Percentiles rank a stretch among this genome's conserved stretches.
Conservation (phyloP, 2,888 invertebrate species). For the Cantharis flavilabris region DNA sequence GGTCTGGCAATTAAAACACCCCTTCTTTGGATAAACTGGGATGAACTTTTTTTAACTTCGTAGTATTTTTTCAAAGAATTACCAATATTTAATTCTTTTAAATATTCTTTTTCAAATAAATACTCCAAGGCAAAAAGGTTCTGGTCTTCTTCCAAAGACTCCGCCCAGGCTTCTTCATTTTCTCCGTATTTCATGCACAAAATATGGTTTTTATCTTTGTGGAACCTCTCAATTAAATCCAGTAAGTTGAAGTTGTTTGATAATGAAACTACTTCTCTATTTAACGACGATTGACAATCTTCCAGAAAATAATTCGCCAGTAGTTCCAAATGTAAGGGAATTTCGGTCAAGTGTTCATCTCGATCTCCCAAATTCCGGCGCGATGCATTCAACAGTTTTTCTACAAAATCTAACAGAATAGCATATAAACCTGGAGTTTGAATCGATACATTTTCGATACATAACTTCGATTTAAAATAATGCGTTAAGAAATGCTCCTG, state of each 20-base stretch:
- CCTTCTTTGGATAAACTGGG: neutral
- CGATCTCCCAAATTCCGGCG: neutral
- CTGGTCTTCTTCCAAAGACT: neutral
- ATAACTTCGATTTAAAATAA: neutral
- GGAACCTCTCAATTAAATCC: neutral
- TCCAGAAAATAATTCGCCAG: neutral
- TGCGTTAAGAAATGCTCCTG: neutral
- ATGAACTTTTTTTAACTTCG: neutral
- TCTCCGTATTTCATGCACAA: constrained; percentile 1
- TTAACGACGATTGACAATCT: neutral
- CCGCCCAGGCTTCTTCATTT: neutral
- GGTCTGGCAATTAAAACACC: neutral
- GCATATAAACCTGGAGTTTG: neutral
- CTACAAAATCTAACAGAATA: neutral
- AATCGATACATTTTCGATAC: neutral
- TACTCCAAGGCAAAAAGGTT: neutral
- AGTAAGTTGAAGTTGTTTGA: neutral
- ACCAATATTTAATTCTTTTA: neutral
- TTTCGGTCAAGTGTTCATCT: neutral
- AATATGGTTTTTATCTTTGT: neutral
- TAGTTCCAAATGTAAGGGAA: neutral
- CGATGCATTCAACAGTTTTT: neutral
- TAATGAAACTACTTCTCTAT: neutral
- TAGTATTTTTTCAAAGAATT: neutral
- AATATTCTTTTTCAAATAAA: neutral